These are phyloP conservation scores for Pyrochroa serraticornis DNA, from an alignment of 2,888 invertebrate genomes.

Conservation along the genomic window DNA sequence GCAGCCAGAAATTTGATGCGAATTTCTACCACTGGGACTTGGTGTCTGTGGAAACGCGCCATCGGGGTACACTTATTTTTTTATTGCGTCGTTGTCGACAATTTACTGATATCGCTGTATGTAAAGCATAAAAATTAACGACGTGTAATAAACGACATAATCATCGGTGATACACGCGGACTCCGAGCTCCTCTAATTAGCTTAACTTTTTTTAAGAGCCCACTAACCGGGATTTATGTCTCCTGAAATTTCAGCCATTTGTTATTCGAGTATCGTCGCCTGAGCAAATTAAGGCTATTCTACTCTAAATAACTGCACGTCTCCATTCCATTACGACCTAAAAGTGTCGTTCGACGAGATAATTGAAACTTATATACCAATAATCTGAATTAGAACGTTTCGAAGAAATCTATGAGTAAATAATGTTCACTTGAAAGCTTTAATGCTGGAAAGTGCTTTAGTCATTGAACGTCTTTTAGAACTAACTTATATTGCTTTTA, in stretches of 20 bases:
- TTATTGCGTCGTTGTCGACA: constrained; percentile 12
- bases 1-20: too few relatives aligned
- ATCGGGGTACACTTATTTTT: constrained; percentile 6
- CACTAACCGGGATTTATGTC: constrained; percentile 9
- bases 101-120: constrained; percentile 21
- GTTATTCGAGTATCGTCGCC: constrained; percentile 1
- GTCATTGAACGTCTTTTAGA: too few relatives aligned
- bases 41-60: too few relatives aligned
- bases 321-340: constrained; percentile 1
- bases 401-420: too few relatives aligned
- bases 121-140: constrained; percentile 22
- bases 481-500: too few relatives aligned
- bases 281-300: constrained; percentile 3
- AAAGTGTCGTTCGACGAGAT: neutral
- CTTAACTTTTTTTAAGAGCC: constrained; percentile 15
- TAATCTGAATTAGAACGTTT: too few relatives aligned
- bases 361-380: too few relatives aligned
- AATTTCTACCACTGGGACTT: too few relatives aligned
- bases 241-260: constrained; percentile 9
- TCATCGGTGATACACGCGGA: constrained; percentile 15
- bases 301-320: constrained; percentile 4
- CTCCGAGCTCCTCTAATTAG: constrained; percentile 8
- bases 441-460: too few relatives aligned
- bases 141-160: constrained; percentile 20
- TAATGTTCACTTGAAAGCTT: too few relatives aligned